Evolutionary conservation across 2,888 invertebrate genomes (phyloP), one percentile per base, ranked within the genome.

Genomic region (Apodemia duryi): DNA sequence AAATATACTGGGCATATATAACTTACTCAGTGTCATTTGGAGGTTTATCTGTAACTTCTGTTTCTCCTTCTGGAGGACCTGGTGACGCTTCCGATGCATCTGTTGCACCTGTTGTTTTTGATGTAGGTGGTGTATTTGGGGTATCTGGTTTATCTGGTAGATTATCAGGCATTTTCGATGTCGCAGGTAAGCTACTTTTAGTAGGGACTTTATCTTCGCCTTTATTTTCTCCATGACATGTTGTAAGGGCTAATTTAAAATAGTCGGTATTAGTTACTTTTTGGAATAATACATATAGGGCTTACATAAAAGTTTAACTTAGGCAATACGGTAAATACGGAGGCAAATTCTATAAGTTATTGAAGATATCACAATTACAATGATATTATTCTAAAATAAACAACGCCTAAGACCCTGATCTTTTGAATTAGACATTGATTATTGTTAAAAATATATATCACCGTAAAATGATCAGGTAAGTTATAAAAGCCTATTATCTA

Each of bases 61-160:
- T 43, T 57, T 63, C 11, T 7, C 21, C 6, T 43, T 38, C 13
- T 57, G 28, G 7, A 38, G 6, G 4, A 41, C 43, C 57, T 38
- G 63, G n/a, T 38, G 54, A 28, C 21, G 21, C 51, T 4, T 51
- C 49, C 5, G 46, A 2, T 46, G 46, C 46, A 13, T 46, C 38
- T 43, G 43, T 43, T 43, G 11, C 5, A 43, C 11, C 43, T 43
- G 43, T 4, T 11, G 43, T 4, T 2, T 46, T 9, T 28, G 41
- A 21, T 57, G 32, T 29, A 21, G 21, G 28, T 32, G 63, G 21
- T 38, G 57, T 63, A 43, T 63, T n/a, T 41, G 41, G 28, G 6
- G 21, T 29, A 63, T 49, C 54, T 63, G 63, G 11, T 49, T 63
- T 11, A 38, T n/a, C 41, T 5, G n/a, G 52, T 21, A 51, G 6